A percentile compares a stretch with the other conserved stretches of the same genome.
Evolutionary conservation across 2,113 vertebrate species (phyloP).

Genomic region (Connochaetes taurinus): DNA sequence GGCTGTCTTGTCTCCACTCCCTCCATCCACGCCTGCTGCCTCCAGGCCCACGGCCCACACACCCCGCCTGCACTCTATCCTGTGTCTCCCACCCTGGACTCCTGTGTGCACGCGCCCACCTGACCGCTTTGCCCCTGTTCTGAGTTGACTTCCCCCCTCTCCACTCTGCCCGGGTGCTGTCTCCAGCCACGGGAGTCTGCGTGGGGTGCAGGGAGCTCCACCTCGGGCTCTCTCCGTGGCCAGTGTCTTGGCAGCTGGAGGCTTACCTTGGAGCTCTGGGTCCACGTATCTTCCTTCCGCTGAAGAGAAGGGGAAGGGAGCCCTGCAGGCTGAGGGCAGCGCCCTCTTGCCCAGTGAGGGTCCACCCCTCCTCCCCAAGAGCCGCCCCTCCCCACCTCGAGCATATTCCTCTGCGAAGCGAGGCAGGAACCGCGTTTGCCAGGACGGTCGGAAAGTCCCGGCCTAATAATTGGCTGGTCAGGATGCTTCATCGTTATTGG

Average conservation of each 20-base stretch:
- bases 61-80: not conserved
- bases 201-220: not conserved
- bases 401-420: accelerated
- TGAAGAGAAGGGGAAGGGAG: not conserved
- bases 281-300: not conserved
- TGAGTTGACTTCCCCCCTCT: not conserved
- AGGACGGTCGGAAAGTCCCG: accelerated
- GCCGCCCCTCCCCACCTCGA: accelerated
- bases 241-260: not conserved
- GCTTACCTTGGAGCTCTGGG: not conserved
- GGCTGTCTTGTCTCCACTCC: not conserved
- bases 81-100: not conserved
- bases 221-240: not conserved
- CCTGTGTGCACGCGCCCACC: not conserved
- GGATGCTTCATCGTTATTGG: not conserved
- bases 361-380: not conserved
- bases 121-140: not conserved
- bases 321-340: not conserved
- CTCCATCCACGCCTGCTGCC: not conserved
- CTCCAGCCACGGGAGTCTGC: not conserved
- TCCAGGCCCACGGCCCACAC: not conserved
- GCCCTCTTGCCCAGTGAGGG: not conserved
- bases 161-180: not conserved
- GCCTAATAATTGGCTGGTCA: not conserved
- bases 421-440: not conserved